phyloP scores from a whole-genome alignment of 2,888 invertebrate species.

The Augochlorella aurata region DNA sequence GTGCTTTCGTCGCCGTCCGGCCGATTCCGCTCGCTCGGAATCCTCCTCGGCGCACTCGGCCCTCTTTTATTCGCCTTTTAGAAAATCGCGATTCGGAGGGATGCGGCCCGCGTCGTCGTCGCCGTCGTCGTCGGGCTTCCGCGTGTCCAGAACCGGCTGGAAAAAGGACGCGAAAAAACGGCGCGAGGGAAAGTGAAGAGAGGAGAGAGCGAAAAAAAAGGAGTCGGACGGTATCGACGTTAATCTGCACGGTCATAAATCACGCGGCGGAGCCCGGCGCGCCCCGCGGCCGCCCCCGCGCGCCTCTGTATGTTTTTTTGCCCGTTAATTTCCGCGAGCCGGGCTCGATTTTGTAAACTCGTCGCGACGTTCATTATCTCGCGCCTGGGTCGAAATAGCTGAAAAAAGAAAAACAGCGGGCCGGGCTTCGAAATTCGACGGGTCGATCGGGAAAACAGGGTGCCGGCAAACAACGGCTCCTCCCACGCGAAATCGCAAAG shows the following conservation, averaged over 20 bases:
- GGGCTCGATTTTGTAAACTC: not conserved
- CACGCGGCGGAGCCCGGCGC: not conserved
- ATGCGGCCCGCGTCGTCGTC: too few species aligned
- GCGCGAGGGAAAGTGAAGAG: constrained; percentile 4
- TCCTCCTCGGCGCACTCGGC: not conserved
- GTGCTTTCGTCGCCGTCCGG: not conserved
- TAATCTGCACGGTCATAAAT: not conserved
- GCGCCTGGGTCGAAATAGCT: not conserved
- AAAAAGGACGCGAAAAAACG: too few species aligned
- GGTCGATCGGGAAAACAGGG: constrained; percentile 52
- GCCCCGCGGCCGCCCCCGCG: not conserved
- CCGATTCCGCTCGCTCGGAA: not conserved
- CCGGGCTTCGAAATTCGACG: constrained; percentile 36
- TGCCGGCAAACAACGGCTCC: constrained; percentile 59
- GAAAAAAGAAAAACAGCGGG: constrained; percentile 10
- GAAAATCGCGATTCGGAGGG: not conserved
- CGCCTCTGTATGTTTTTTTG: not conserved
- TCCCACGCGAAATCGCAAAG: constrained; percentile 67
- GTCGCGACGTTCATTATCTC: constrained; percentile 9
- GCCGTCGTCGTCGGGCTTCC: too few species aligned
- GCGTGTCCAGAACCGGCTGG: not conserved
- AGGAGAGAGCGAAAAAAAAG: not conserved
- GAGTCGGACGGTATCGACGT: constrained; percentile 6
- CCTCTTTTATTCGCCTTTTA: not conserved
- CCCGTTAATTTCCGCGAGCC: not conserved